phyloP scores from a whole-genome alignment of 2,888 invertebrate species.

The Ophioninae sp. region DNA sequence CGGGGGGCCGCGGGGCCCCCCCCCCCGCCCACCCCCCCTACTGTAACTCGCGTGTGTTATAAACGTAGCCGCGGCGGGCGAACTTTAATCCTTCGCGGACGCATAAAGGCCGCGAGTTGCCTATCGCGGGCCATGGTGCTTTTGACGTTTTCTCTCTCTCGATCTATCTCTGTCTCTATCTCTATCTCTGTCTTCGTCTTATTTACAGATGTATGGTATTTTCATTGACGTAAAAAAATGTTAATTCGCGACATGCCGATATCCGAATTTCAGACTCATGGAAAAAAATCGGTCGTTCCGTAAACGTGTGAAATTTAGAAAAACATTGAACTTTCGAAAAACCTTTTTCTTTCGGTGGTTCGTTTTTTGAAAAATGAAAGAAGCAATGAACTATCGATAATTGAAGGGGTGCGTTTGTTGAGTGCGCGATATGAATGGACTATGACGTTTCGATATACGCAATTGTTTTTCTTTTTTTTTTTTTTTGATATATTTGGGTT shows the following conservation, averaged over 20 bases:
- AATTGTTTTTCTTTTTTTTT: too few relatives aligned
- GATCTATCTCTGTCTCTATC: background rate
- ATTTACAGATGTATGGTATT: background rate
- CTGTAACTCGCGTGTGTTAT: conserved; percentile 22
- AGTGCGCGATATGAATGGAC: conserved; percentile 40
- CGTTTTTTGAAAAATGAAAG: too few relatives aligned
- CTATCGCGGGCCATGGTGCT: conserved; percentile 38
- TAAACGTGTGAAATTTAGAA: background rate
- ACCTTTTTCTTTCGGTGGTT: too few relatives aligned
- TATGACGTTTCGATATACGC: background rate
- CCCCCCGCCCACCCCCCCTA: conserved; percentile 25
- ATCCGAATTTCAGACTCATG: background rate
- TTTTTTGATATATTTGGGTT: too few relatives aligned
- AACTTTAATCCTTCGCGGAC: conserved; percentile 43
- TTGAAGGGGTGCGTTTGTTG: background rate
- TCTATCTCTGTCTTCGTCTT: background rate
- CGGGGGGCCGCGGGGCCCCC: conserved; percentile 37
- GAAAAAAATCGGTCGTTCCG: background rate
- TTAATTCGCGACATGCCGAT: too few relatives aligned
- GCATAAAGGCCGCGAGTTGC: conserved; percentile 29
- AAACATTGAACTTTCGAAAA: background rate
- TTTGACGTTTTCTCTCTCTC: background rate
- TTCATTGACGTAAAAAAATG: too few relatives aligned
- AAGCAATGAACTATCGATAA: too few relatives aligned
- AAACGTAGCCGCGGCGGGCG: conserved; percentile 31